Evolutionary conservation across 2,888 invertebrate genomes (phyloP).

Genomic region (Pachycephus smyrnensis): DNA sequence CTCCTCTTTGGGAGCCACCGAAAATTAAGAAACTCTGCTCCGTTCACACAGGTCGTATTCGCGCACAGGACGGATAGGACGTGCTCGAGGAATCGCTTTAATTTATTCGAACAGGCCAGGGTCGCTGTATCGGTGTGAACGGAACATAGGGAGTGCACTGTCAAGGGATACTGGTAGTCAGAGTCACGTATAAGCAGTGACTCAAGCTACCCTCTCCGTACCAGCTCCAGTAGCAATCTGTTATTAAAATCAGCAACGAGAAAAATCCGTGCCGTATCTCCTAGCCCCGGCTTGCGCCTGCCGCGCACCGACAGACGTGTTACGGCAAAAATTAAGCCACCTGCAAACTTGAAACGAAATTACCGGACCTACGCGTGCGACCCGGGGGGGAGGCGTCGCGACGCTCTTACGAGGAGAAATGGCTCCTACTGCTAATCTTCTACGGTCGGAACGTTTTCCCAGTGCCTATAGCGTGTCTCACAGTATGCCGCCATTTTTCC

Average conservation of each 20-base stretch:
- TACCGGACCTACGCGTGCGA: constrained; percentile 25
- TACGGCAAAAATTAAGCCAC: constrained; percentile 65
- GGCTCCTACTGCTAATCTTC: neutral
- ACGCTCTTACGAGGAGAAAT: neutral
- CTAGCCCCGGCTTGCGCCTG: constrained; percentile 33
- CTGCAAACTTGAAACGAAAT: constrained; percentile 50
- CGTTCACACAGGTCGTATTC: neutral
- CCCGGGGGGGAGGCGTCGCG: neutral
- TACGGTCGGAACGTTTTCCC: neutral
- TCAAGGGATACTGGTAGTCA: constrained; percentile 28
- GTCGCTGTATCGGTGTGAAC: constrained; percentile 25
- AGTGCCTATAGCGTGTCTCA: neutral
- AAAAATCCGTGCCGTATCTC: constrained; percentile 67
- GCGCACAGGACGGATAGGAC: neutral
- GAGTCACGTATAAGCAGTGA: constrained; percentile 64
- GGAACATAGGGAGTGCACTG: constrained; percentile 27
- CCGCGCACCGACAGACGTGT: constrained; percentile 58
- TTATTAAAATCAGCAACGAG: constrained; percentile 68
- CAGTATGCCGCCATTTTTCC: neutral
- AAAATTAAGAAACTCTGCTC: neutral
- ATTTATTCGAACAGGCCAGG: constrained; percentile 41
- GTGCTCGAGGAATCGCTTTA: constrained; percentile 35
- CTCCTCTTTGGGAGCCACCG: neutral
- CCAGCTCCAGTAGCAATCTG: constrained; percentile 53
- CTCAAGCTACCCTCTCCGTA: constrained; percentile 45